Evolutionary conservation across 1,140 invertebrate genomes (phyloP).

Genomic region (Copidosoma floridanum): DNA sequence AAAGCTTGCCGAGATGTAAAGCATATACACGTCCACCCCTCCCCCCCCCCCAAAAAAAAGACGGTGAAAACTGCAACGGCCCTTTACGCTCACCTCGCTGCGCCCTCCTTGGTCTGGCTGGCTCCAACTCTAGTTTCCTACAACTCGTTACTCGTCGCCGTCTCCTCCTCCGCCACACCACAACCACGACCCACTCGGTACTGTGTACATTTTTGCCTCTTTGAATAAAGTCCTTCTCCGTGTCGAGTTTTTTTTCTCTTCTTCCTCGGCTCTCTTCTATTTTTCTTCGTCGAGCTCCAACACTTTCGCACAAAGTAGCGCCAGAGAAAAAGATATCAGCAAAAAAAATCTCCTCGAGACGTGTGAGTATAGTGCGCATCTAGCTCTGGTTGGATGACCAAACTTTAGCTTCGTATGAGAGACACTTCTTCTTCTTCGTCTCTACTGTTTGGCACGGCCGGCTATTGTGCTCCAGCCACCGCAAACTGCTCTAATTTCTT

Average conservation of each 20-base stretch:
- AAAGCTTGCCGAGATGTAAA: background rate
- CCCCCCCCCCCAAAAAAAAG: too few relatives aligned
- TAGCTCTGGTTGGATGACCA: too few relatives aligned
- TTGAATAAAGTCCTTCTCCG: slow-evolving; percentile 18
- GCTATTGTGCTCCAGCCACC: too few relatives aligned
- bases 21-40: too few relatives aligned
- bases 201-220: slow-evolving; percentile 19
- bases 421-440: too few relatives aligned
- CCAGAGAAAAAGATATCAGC: slow-evolving; percentile 1
- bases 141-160: slow-evolving; percentile 21
- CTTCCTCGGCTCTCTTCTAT: background rate
- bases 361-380: too few relatives aligned
- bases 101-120: background rate
- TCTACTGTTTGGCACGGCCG: too few relatives aligned
- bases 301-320: background rate
- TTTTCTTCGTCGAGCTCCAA: slow-evolving; percentile 3
- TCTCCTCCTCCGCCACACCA: slow-evolving; percentile 5
- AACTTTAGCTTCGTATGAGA: too few relatives aligned
- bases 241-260: background rate
- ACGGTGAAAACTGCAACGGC: slow-evolving; percentile 26
- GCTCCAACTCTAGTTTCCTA: too few relatives aligned
- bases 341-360: background rate
- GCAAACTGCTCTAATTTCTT: too few relatives aligned
- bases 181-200: background rate
- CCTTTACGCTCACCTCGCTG: slow-evolving; percentile 26